phyloP scores from a whole-genome alignment of 2,113 vertebrate species.

The Coracopsis vasa region DNA sequence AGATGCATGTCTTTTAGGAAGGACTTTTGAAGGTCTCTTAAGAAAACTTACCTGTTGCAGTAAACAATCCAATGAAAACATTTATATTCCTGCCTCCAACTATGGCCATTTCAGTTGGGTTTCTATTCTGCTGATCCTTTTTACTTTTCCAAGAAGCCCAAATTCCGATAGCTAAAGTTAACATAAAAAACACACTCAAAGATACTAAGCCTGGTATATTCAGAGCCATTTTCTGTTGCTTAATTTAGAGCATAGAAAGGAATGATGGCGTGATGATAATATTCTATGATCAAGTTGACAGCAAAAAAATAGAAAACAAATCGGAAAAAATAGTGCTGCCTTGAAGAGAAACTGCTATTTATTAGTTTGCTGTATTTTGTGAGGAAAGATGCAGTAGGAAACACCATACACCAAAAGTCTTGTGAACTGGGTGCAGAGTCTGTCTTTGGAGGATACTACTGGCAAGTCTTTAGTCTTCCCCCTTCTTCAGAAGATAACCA shows the following conservation, averaged over 20 bases:
- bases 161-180: conserved; percentile 73
- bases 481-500: neutral
- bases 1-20: neutral
- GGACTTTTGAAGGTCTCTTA: neutral
- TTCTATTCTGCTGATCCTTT: conserved; percentile 70
- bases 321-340: neutral
- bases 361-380: neutral
- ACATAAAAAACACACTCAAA: conserved; percentile 67
- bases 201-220: conserved; percentile 69
- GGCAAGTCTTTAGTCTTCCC: neutral
- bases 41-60: conserved; percentile 67
- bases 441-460: neutral
- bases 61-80: conserved; percentile 76
- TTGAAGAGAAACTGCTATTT: neutral
- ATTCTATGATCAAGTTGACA: neutral
- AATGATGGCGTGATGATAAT: neutral
- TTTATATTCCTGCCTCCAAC: conserved; percentile 80
- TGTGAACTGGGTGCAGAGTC: neutral
- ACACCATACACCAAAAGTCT: neutral
- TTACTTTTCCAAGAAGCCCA: conserved; percentile 83
- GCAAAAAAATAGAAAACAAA: neutral
- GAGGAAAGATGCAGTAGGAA: neutral
- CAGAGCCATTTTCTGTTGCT: conserved; percentile 45
- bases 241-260: neutral
- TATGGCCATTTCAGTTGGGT: conserved; percentile 73